Evolutionary conservation across 2,888 invertebrate genomes (phyloP).

Genomic region (Pollenia labialis): DNA sequence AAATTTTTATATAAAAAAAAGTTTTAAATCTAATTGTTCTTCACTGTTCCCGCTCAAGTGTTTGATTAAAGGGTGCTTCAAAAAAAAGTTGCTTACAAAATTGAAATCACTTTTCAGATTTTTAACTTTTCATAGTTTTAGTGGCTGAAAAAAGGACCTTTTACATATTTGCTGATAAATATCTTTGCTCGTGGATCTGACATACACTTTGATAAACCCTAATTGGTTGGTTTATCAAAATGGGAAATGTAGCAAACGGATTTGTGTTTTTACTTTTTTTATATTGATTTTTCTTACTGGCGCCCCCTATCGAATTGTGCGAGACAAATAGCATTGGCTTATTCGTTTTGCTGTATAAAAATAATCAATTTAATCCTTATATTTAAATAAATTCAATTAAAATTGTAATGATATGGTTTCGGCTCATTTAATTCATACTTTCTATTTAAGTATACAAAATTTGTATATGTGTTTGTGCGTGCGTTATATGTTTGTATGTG

Average conservation of each 20-base stretch:
- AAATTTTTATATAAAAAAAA: background rate
- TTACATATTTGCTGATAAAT: too few relatives aligned
- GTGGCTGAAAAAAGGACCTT: too few relatives aligned
- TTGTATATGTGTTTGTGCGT: background rate
- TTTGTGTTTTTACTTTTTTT: too few relatives aligned
- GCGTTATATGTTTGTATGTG: background rate
- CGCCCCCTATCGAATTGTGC: background rate
- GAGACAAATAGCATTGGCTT: slow-evolving; percentile 28
- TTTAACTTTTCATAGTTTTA: too few relatives aligned
- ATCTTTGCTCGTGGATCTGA: too few relatives aligned
- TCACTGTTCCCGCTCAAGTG: background rate
- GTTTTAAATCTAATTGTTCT: background rate
- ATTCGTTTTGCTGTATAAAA: slow-evolving; percentile 38
- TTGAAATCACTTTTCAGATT: too few relatives aligned
- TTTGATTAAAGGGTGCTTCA: too few relatives aligned
- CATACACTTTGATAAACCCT: too few relatives aligned
- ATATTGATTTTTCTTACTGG: too few relatives aligned
- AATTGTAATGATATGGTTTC: slow-evolving; percentile 68
- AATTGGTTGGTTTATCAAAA: too few relatives aligned
- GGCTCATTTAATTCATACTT: slow-evolving; percentile 62
- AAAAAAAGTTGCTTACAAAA: too few relatives aligned
- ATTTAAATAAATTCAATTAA: slow-evolving; percentile 70
- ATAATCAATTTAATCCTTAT: slow-evolving; percentile 63
- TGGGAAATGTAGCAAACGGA: too few relatives aligned
- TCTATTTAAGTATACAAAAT: background rate